A percentile compares a stretch with the other conserved stretches of the same genome.
Conservation (phyloP, 2,797 vertebrate genomes). For the Erethizon dorsatum region DNA sequence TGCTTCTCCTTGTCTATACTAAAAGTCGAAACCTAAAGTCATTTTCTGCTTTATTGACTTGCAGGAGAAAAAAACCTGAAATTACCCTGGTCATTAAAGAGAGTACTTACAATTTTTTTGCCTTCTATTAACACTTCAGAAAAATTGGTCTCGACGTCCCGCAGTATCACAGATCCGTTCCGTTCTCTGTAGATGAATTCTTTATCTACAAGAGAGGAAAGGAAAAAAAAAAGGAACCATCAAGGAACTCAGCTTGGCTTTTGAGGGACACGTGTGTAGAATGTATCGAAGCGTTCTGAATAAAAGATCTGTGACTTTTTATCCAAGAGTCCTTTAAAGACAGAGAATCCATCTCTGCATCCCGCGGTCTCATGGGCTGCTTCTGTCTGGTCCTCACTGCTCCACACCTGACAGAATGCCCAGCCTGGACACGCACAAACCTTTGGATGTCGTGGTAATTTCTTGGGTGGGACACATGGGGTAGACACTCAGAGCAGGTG, state of each 20-base stretch:
- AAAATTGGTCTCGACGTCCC: slow-evolving; percentile 92
- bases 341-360: background rate
- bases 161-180: slow-evolving; percentile 93
- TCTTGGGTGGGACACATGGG: background rate
- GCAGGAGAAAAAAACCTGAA: slow-evolving; percentile 64
- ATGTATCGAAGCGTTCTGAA: background rate
- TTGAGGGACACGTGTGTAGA: slow-evolving; percentile 18
- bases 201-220: slow-evolving; percentile 89
- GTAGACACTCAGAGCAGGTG: background rate
- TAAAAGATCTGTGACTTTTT: background rate
- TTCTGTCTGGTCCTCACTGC: background rate
- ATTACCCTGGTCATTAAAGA: slow-evolving; percentile 73
- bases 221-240: background rate
- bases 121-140: slow-evolving; percentile 93
- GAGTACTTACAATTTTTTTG: slow-evolving; percentile 96
- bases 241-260: background rate
- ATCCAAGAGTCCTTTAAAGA: background rate
- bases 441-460: background rate
- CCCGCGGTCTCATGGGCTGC: fast-evolving
- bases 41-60: slow-evolving; percentile 88
- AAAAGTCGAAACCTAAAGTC: slow-evolving; percentile 77
- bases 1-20: slow-evolving; percentile 74
- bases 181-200: slow-evolving; percentile 95
- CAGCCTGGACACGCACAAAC: fast-evolving
- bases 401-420: background rate